Evolutionary conservation across 1,140 invertebrate genomes (phyloP), one percentile per base, ranked within the genome.

Genomic region (Drosophila setifemur): DNA sequence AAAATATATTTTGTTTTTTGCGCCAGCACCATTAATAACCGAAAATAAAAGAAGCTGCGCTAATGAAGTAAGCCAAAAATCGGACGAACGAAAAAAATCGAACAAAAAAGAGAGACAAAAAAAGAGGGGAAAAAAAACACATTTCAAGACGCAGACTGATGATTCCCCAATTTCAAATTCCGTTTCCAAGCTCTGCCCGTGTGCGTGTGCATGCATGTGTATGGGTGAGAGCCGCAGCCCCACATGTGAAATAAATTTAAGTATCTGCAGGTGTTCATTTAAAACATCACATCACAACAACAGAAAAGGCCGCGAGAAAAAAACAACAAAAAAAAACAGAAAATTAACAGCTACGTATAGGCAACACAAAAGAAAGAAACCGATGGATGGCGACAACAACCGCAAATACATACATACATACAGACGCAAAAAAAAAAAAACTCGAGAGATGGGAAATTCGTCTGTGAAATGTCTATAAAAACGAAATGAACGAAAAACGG

Each of bases 241-340:
- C 29, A 23, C 60, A 16, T 72, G 64, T 79, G 67, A 86, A 86
- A 88, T 79, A 88, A 88, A 88, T 88, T 88, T 88, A 88, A 88
- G 85, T 88, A 88, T 88, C 85, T 88, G 85, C 85, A 88, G 85
- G 85, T 88, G 85, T 88, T 88, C 85, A 88, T 81, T 88, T 89
- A 85, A 88, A 88, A 88, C 74, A 75, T 79, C 79, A 85, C 61
- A 69, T n/a, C n/a, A 74, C 74, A 86, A 47, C 64, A 88, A 67
- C 73, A 88, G 74, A 79, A 75, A 88, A 57, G 60, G 50, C 55
- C 55, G 69, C 58, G 54, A 71, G 53, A 69, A 55, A 26, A 45
- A 54, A 64, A 66, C 60, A 50, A 23, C 2, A 23, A 23, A 23
- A 23, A 23, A 23, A 3, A 23, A 2, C 2, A 23, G 5, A 74